A percentile compares a stretch with the other conserved stretches of the same genome.
Conservation (phyloP, 2,113 vertebrate species). For the Alaudala cheleensis region DNA sequence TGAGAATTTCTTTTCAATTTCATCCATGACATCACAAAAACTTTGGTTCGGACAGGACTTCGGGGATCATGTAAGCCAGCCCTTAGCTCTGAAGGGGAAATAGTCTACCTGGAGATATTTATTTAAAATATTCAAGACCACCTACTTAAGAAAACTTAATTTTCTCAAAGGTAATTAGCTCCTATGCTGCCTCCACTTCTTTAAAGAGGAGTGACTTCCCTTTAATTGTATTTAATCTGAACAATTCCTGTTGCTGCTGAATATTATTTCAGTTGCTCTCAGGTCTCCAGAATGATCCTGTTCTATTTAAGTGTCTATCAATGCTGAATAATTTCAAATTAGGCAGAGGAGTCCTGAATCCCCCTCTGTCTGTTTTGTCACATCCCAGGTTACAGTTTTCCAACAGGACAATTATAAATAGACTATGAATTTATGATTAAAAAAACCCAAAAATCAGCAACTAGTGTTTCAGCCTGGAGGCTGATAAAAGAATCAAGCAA, state of each 20-base stretch:
- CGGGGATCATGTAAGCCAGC: accelerated
- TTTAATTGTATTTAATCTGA: background rate
- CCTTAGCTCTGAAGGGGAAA: background rate
- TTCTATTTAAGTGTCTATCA: background rate
- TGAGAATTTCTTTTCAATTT: background rate
- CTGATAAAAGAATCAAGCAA: background rate
- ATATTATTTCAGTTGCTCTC: background rate
- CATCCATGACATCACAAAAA: background rate
- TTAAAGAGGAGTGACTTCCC: background rate
- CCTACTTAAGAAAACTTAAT: background rate
- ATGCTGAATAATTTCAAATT: background rate
- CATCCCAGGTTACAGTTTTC: background rate
- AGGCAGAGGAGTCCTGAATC: background rate
- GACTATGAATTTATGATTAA: background rate
- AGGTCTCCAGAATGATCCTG: background rate
- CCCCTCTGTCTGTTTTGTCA: background rate
- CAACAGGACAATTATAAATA: background rate
- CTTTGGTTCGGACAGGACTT: background rate
- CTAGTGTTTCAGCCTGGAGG: background rate
- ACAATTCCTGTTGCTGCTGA: background rate
- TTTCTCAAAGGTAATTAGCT: background rate
- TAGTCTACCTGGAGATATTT: background rate
- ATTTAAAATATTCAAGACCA: background rate
- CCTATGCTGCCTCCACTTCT: background rate
- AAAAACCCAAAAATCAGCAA: background rate